These are phyloP conservation scores for Trichopoda pennipes DNA, from an alignment of 2,888 invertebrate genomes.

Conservation along the genomic window DNA sequence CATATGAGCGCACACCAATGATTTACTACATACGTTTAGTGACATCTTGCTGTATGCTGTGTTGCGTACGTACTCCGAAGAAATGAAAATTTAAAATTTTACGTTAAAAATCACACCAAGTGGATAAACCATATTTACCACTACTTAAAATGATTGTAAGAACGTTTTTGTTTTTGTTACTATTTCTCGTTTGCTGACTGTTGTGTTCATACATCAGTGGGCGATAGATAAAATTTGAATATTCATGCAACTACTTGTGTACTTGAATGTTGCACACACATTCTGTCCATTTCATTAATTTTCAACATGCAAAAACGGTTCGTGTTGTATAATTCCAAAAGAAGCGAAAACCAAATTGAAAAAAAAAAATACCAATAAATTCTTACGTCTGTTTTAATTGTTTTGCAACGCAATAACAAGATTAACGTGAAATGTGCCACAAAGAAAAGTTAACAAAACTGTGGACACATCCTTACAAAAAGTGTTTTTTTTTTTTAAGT, in stretches of 20 bases:
- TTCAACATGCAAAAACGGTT: conserved; percentile 42
- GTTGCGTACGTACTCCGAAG: not conserved
- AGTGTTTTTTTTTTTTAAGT: not conserved
- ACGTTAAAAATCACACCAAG: not conserved
- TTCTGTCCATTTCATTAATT: conserved; percentile 30
- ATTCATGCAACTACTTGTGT: conserved; percentile 55
- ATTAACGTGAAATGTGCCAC: conserved; percentile 56
- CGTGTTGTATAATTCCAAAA: conserved; percentile 34
- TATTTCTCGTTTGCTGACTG: conserved; percentile 46
- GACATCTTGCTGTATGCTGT: conserved; percentile 53
- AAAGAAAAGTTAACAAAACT: conserved; percentile 7
- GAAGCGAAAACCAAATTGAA: not conserved
- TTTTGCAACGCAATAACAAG: conserved; percentile 63
- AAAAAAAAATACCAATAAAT: conserved; percentile 58
- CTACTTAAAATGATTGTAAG: conserved; percentile 44
- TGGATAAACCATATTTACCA: conserved; percentile 44
- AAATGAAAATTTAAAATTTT: conserved; percentile 40
- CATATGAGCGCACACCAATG: conserved; percentile 65
- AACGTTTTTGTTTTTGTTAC: not conserved
- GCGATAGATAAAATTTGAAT: conserved; percentile 67
- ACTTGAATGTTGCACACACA: conserved; percentile 22
- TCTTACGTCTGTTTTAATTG: conserved; percentile 66
- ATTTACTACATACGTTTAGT: conserved; percentile 60
- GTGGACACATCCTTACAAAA: conserved; percentile 14
- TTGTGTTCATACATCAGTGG: conserved; percentile 67